Evolutionary conservation across 2,888 invertebrate species (phyloP).

Genomic region (Nemotelus pantherinus): DNA sequence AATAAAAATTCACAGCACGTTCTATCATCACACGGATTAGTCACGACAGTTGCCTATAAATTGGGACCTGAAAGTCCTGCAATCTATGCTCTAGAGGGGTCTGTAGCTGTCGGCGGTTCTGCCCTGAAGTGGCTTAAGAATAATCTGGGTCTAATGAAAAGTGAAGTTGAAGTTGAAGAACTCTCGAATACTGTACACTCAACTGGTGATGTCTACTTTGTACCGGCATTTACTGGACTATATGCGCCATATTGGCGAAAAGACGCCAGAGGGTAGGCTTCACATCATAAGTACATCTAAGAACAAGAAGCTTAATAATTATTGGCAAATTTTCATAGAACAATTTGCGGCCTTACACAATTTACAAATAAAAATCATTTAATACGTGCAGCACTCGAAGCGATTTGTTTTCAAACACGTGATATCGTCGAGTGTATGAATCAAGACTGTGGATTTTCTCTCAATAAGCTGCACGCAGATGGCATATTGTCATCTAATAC

Average conservation of each 20-base stretch:
- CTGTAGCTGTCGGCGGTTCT: conserved; percentile 91
- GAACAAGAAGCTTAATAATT: not conserved
- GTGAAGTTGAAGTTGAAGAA: conserved; percentile 75
- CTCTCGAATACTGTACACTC: conserved; percentile 83
- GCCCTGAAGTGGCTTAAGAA: conserved; percentile 93
- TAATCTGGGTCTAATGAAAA: conserved; percentile 85
- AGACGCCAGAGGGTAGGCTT: conserved; percentile 86
- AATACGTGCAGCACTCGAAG: conserved; percentile 91
- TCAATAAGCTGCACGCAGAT: conserved; percentile 88
- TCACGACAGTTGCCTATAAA: conserved; percentile 92
- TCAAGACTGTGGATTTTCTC: conserved; percentile 87
- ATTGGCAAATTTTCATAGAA: conserved; percentile 66
- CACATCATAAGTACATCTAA: conserved; percentile 6
- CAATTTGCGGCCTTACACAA: conserved; percentile 92
- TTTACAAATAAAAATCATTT: conserved; percentile 94
- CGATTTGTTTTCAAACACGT: conserved; percentile 94
- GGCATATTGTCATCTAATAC: conserved; percentile 92
- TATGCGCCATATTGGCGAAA: conserved; percentile 99
- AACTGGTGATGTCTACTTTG: conserved; percentile 96
- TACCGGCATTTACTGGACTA: conserved; percentile 95
- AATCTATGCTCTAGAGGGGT: conserved; percentile 96
- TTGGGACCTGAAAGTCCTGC: conserved; percentile 83
- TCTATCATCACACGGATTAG: conserved; percentile 84
- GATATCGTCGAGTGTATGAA: conserved; percentile 95
- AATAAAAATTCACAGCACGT: conserved; percentile 70